phyloP scores from a whole-genome alignment of 1,140 invertebrate genomes.

The Delia radicum region DNA sequence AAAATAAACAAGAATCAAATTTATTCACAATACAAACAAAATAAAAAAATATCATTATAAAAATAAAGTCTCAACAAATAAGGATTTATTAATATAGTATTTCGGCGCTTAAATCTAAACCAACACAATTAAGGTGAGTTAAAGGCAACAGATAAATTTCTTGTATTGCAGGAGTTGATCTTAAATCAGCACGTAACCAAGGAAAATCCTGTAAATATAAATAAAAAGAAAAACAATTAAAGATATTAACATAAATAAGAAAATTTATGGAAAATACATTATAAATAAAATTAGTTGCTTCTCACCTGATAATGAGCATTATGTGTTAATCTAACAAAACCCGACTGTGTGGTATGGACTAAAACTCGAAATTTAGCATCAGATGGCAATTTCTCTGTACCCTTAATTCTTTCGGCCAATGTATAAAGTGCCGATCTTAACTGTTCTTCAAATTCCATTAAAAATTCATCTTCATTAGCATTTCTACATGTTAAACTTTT shows the following conservation, averaged over 20 bases:
- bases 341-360: conserved; percentile 44
- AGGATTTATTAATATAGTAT: conserved; percentile 29
- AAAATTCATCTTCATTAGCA: conserved; percentile 32
- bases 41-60: neutral
- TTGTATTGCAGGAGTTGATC: neutral
- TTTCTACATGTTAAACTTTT: neutral
- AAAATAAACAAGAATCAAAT: conserved; percentile 4
- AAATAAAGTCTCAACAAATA: no score
- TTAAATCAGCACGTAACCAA: conserved; percentile 34
- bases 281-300: neutral
- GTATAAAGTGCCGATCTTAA: conserved; percentile 38
- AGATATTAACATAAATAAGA: neutral
- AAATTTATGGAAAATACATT: neutral
- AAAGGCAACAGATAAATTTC: conserved; percentile 36
- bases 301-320: conserved; percentile 40
- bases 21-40: neutral
- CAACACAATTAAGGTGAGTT: conserved; percentile 33
- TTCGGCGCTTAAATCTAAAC: conserved; percentile 37
- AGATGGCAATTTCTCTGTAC: conserved; percentile 34
- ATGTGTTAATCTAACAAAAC: conserved; percentile 39
- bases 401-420: conserved; percentile 40
- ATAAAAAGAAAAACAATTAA: no score
- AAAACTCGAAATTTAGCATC: conserved; percentile 42
- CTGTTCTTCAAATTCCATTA: conserved; percentile 45
- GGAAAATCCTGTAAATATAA: conserved; percentile 39